These are phyloP conservation scores for Sphyrna mokarran DNA, from an alignment of 2,113 vertebrate genomes.

Conservation along the genomic window DNA sequence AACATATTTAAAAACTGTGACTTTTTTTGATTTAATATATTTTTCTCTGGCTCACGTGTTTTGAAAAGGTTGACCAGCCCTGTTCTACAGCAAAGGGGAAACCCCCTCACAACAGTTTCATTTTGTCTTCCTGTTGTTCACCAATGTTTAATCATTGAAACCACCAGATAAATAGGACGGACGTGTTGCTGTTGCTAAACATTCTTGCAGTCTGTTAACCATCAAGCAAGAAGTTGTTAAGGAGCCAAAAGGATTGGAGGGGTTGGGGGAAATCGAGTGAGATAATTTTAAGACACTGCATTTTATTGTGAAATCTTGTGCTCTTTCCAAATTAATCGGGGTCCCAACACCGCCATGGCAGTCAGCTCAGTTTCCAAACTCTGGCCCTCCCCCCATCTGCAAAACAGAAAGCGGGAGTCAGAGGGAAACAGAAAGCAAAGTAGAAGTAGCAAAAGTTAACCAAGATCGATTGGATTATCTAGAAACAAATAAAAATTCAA, in stretches of 20 bases:
- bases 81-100: not conserved
- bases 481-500: not conserved
- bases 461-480: not conserved
- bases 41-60: not conserved
- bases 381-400: not conserved
- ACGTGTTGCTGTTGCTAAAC: not conserved
- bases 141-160: not conserved
- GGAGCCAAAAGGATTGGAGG: too few species aligned
- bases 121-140: not conserved
- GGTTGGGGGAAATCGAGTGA: not conserved
- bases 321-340: not conserved
- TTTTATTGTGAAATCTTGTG: not conserved
- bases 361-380: not conserved
- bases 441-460: not conserved
- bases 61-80: not conserved
- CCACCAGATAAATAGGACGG: not conserved
- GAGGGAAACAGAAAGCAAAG: not conserved
- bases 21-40: not conserved
- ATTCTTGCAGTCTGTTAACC: not conserved
- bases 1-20: not conserved
- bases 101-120: not conserved
- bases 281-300: not conserved
- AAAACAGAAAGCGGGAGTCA: not conserved
- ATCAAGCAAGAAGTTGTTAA: not conserved
- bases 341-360: not conserved